Evolutionary conservation across 2,888 invertebrate genomes (phyloP), one percentile per base, ranked within the genome.

Genomic region (Eucriotettix oculatus): DNA sequence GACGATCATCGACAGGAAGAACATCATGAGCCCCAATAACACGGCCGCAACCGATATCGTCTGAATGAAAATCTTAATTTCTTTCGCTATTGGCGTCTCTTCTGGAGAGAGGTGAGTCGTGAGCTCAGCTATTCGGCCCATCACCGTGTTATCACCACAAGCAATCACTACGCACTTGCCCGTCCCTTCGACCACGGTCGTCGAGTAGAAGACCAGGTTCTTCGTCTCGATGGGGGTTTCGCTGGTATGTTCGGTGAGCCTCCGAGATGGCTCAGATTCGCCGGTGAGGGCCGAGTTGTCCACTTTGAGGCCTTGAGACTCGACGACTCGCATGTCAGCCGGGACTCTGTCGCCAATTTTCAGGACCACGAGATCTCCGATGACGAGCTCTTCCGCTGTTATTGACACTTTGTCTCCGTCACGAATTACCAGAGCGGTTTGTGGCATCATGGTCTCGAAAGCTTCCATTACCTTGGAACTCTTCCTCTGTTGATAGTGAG

Each of bases 311-410:
- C 81, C 79, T 60, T 76, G 75, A 14, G 81, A 75, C 58, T 77
- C 73, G 52, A 85, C 79, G 63, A 94, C 78, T 62, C 93, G 79
- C 42, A 91, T 79, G 72, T 94, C 93, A 0, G 92, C 93, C 0
- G 93, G 93, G 1, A 94, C 85, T 58, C 90, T 79, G 71, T 91
- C 88, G 11, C 93, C 93, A 57, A 85, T 82, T 66, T 79, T 80
- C 68, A 93, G 83, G 68, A 88, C 85, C 5, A 92, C 85, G 60
- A 93, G 75, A 71, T 94, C 93, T 14, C 93, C 93, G 29, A 86
- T 68, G 0, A 88, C 90, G 7, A 93, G 69, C 42, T 87, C 82
- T 65, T 77, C 78, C 52, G 83, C 82, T 1, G 81, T 78, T 54
- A 87, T 72, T 11, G 77, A 74, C 61, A 77, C 72, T 64, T 78